Evolutionary conservation across 2,888 invertebrate species (phyloP).

Genomic region (Pterobdella sp.): DNA sequence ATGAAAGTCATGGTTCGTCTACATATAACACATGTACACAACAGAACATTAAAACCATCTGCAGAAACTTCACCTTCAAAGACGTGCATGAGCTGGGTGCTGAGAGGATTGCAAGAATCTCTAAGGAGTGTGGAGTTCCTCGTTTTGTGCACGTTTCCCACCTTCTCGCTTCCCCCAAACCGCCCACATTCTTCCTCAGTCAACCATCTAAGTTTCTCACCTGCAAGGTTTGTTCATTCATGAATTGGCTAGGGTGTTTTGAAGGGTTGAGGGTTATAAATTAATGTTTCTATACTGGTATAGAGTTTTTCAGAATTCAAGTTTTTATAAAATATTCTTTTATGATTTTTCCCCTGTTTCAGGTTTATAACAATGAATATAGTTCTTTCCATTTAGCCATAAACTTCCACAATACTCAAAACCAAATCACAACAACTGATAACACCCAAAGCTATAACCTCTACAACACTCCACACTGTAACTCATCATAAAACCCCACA

Average conservation of each 20-base stretch:
- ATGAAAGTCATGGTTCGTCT: too few relatives aligned
- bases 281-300: neutral
- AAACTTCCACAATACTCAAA: neutral
- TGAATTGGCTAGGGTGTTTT: neutral
- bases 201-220: constrained; percentile 56
- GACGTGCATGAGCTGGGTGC: constrained; percentile 83
- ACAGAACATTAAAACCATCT: too few relatives aligned
- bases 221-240: constrained; percentile 42
- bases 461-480: neutral
- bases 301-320: too few relatives aligned
- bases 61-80: constrained; percentile 18
- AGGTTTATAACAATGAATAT: neutral
- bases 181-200: constrained; percentile 60
- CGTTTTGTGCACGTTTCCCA: constrained; percentile 84
- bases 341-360: neutral
- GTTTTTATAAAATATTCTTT: too few relatives aligned
- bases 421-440: neutral
- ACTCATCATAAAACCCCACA: neutral
- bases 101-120: constrained; percentile 68
- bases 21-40: too few relatives aligned
- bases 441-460: neutral
- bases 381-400: neutral
- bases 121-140: constrained; percentile 73
- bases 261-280: neutral
- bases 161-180: constrained; percentile 68